Conservation (phyloP, 2,888 invertebrate species). For the Meganola albula region DNA sequence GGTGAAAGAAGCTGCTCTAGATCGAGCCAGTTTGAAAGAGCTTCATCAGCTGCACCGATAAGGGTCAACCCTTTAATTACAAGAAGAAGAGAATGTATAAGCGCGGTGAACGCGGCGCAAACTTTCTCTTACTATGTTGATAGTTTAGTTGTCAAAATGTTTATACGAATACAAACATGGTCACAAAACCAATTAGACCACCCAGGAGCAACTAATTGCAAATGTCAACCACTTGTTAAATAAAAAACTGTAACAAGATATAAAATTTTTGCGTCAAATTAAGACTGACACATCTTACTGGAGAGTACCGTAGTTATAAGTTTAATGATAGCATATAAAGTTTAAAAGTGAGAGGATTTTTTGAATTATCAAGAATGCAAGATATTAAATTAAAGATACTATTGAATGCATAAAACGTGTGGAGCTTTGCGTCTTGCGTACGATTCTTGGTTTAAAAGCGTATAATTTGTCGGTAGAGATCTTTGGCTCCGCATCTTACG, state of each 20-base stretch:
- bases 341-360: constrained; percentile 20
- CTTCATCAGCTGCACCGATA: too few species aligned
- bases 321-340: constrained; percentile 11
- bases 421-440: constrained; percentile 4
- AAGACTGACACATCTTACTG: too few species aligned
- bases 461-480: constrained; percentile 18
- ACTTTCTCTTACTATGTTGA: too few species aligned
- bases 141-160: too few species aligned
- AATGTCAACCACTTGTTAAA: constrained; percentile 27
- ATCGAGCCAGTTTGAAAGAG: too few species aligned
- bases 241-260: too few species aligned
- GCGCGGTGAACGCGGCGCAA: too few species aligned
- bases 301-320: too few species aligned
- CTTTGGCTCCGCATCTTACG: constrained; percentile 10
- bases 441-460: constrained; percentile 9
- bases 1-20: too few species aligned
- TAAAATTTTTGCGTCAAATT: too few species aligned
- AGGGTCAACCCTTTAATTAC: too few species aligned
- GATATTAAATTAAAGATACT: constrained; percentile 19
- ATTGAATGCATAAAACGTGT: constrained; percentile 12
- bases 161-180: constrained; percentile 17
- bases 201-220: constrained; percentile 17
- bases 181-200: constrained; percentile 20
- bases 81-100: too few species aligned
- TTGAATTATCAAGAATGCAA: constrained; percentile 18